Percentiles rank a stretch among this genome's conserved stretches.
phyloP scores from a whole-genome alignment of 2,888 invertebrate species.

The Synergus gifuensis region DNA sequence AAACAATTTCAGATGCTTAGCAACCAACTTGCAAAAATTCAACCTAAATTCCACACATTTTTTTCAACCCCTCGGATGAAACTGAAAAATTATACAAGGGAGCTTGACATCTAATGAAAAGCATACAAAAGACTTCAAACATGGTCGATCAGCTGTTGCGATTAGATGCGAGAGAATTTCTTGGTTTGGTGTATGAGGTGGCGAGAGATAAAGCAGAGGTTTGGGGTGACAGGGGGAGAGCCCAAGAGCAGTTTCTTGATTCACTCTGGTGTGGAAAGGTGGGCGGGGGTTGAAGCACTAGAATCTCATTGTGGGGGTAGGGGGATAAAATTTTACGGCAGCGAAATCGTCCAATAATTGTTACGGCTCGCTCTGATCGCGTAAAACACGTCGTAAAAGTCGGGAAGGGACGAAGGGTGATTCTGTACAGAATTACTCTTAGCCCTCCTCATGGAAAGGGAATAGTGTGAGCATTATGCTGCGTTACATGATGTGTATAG shows the following conservation, averaged over 20 bases:
- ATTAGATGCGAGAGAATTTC: constrained; percentile 50
- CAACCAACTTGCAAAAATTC: too few species aligned
- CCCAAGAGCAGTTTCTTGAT: constrained; percentile 60
- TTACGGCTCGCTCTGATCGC: constrained; percentile 76
- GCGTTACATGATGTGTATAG: constrained; percentile 64
- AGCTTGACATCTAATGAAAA: too few species aligned
- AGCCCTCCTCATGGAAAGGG: constrained; percentile 58
- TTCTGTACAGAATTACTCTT: constrained; percentile 66
- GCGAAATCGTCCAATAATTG: constrained; percentile 77
- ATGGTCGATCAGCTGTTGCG: constrained; percentile 42
- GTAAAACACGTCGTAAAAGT: constrained; percentile 77
- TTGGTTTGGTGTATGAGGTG: constrained; percentile 43
- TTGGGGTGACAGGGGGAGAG: constrained; percentile 51
- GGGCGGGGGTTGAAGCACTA: constrained; percentile 48
- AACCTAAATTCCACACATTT: too few species aligned
- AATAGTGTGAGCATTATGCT: constrained; percentile 60
- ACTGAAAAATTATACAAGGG: too few species aligned
- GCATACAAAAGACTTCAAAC: too few species aligned
- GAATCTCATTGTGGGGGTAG: constrained; percentile 44
- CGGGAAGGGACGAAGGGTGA: constrained; percentile 66
- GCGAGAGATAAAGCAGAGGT: constrained; percentile 50
- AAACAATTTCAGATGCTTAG: too few species aligned
- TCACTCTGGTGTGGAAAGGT: constrained; percentile 55
- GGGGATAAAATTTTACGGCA: constrained; percentile 76
- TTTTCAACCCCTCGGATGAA: too few species aligned